Percentiles rank a stretch among this genome's conserved stretches.
phyloP scores from a whole-genome alignment of 2,797 vertebrate genomes.

The Sebastes itinus region DNA sequence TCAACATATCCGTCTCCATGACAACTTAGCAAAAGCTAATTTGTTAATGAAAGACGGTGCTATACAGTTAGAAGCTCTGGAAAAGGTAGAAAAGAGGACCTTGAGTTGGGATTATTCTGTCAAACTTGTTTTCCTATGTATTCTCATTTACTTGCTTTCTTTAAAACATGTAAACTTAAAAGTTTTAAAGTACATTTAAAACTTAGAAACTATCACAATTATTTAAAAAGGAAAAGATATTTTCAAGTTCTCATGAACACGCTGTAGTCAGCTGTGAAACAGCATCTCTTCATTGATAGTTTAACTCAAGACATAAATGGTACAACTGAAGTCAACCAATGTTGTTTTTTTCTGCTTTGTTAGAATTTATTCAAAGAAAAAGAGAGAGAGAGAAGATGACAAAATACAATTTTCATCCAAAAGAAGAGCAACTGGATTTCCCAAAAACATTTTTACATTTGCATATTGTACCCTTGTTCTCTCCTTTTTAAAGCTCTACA shows the following conservation, averaged over 20 bases:
- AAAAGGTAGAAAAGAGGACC: neutral
- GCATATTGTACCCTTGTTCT: neutral
- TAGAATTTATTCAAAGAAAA: neutral
- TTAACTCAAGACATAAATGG: neutral
- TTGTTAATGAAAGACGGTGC: neutral
- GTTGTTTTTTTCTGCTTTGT: neutral
- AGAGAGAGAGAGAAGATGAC: neutral
- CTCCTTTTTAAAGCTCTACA: neutral
- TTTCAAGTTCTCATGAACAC: neutral
- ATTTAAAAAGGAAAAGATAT: neutral
- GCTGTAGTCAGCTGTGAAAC: neutral
- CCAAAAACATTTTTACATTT: neutral
- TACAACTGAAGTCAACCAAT: neutral
- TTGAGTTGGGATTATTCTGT: neutral
- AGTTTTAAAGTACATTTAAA: neutral
- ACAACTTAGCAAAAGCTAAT: neutral
- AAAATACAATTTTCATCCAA: neutral
- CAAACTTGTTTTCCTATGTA: neutral
- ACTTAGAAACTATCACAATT: neutral
- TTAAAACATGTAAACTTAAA: neutral
- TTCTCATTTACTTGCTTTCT: neutral
- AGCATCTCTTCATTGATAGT: neutral
- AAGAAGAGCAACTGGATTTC: neutral
- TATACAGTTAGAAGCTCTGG: neutral
- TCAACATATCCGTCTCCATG: neutral